Conservation (phyloP, 2,113 vertebrate species). For the Phainopepla nitens region DNA sequence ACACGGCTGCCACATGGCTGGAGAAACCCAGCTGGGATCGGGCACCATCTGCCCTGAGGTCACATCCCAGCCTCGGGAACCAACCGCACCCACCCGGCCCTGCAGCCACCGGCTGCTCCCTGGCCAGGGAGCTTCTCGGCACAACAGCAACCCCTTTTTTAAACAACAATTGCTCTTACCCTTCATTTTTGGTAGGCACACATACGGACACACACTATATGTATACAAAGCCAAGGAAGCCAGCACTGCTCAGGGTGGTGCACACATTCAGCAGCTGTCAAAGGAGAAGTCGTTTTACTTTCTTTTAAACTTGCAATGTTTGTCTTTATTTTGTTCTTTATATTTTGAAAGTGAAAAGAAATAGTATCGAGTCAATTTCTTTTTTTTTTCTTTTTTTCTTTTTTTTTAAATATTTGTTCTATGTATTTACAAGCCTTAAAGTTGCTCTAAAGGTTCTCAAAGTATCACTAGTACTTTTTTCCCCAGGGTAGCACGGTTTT, state of each 20-base stretch:
- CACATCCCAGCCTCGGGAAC: background rate
- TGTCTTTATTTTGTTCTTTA: slow-evolving; percentile 83
- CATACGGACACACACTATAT: background rate
- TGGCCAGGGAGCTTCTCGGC: background rate
- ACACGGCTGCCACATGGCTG: accelerated
- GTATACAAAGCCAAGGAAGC: background rate
- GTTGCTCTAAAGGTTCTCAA: slow-evolving; percentile 86
- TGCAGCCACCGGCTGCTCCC: background rate
- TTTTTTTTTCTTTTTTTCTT: slow-evolving; percentile 48
- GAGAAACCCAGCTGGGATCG: background rate
- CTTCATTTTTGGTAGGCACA: slow-evolving; percentile 1
- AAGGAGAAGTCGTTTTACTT: slow-evolving; percentile 74
- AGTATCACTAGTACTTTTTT: slow-evolving; percentile 84
- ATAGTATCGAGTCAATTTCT: slow-evolving; percentile 79
- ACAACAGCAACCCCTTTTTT: background rate
- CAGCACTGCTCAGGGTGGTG: slow-evolving; percentile 8
- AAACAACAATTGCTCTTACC: background rate
- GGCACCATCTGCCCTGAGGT: background rate
- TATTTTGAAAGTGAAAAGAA: slow-evolving; percentile 85
- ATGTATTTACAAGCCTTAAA: slow-evolving; percentile 99
- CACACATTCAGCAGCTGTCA: slow-evolving; percentile 51
- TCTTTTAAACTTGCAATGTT: slow-evolving; percentile 81
- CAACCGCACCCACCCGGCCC: background rate
- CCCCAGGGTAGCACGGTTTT: slow-evolving; percentile 72
- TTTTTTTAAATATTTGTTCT: slow-evolving; percentile 91